Base-by-base conservation (phyloP, 2,888 invertebrate genomes). In the Aricia artaxerxes region DNA sequence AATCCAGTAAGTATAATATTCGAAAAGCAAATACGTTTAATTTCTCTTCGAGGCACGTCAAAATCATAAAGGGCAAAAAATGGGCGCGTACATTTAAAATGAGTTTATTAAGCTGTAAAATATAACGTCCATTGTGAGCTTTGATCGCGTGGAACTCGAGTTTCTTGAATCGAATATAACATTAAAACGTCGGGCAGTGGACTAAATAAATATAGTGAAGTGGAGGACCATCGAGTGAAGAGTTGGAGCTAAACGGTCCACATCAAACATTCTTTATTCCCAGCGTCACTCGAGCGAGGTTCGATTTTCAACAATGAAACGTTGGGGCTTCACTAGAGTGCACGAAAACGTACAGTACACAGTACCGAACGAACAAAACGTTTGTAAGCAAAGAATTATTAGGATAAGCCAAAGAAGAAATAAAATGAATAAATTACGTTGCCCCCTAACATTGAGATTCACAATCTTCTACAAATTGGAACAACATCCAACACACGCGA, bases 201-300 rank as follows among this genome's bases (percentile, higher is more conserved):
- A 78, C 64, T 72, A 69, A 78, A 78, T 69, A 69, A 78, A 72
- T 78, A 78, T 72, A 78, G 78, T 31, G 24, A 49, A 78, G 79
- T 80, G 60, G 76, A 83, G 81, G 40, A 79, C 64, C 80, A 80
- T 82, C 81, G 75, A 76, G 73, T 79, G 72, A 81, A 83, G 83
- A 82, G 83, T 78, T 78, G 78, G 77, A 79, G 80, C 76, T 82
- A 82, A 82, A 80, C 79, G 81, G 79, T 80, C 81, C 75, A 81
- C 81, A 82, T 83, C 83, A 83, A 83, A 83, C 81, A 81, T 81
- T 81, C 81, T 82, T 79, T 78, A 82, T 81, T 80, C 64, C 72
- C 31, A 80, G 80, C 79, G 80, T 49, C 79, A 78, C 82, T 83
- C 77, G 40, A 82, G 80, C 78, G 78, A 73, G 80, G 80, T 81